Base-by-base conservation (phyloP, 1,140 invertebrate genomes). In the Drosophila sturtevanti region DNA sequence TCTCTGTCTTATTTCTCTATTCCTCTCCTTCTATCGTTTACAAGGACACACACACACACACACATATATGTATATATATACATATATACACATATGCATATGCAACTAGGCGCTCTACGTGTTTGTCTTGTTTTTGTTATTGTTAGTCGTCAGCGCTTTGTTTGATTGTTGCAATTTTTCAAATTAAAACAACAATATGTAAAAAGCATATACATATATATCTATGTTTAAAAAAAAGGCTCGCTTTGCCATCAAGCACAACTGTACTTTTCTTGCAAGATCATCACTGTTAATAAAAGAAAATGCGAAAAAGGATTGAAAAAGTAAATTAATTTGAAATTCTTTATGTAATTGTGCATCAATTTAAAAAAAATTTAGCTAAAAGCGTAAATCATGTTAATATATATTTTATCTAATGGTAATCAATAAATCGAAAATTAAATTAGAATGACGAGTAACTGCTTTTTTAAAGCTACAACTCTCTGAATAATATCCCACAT, bases 101-200 rank as follows among this genome's bases (percentile, higher is more conserved):
- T 69, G 66, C 51, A 51, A 67, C 55, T 66, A 51, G 27, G 65
- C 37, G 37, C 54, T 2, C 16, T 41, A 31, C 7, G 55, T 34
- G 48, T 75, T 24, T 65, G 37, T 44, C 44, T 21, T 79, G 76
- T 75, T 56, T 72, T 67, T 78, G 79, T 87, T 86, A 86, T 86
- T 86, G 82, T 87, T 81, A 62, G 59, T 56, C 41, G 74, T 59
- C 56, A 60, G 41, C 67, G 68, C 78, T 78, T 85, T 85, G 82
- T 48, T 48, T 75, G 48, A 75, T 85, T 85, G 82, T 85, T 86
- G 81, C 81, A 86, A 85, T 85, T 85, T 86, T 85, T 82, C 54
- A 86, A 86, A 86, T 86, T 86, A 81, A 86, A 87, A 81, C 68
- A 87, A 86, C 82, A 86, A 86, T 86, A 86, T 87, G 82, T 2